Evolutionary conservation across 2,797 vertebrate species (phyloP), one percentile per base, ranked within the genome.

Genomic region (Characodon lateralis): DNA sequence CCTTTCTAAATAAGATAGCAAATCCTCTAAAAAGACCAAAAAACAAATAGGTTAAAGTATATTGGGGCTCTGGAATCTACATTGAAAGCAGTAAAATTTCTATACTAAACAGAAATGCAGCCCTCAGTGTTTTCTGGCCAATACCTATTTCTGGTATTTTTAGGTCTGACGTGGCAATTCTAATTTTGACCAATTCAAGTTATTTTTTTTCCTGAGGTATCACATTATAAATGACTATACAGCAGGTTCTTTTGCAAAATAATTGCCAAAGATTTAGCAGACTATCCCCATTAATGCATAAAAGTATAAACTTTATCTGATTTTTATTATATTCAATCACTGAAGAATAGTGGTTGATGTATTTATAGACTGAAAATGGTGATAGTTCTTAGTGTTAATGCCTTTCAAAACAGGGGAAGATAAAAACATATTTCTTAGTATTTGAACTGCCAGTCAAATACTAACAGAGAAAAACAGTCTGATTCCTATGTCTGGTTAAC

Each of bases 1-100:
- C 77, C 59, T 66, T 69, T 66, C n/a, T 22, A 65, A 79, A 48
- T 46, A 58, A 63, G 69, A 41, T 77, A 26, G 74, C 12, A 63
- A 70, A 53, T 71, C 2, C 61, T 55, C 24, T 35, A 31, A 59
- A 69, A 51, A 43, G 6, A 69, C 26, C 22, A 24, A 58, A 26
- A 2, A 16, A 18, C 53, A 55, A 55, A 55, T 22, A 22, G 0
- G 24, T 43, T 46, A 10, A 65, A 65, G 6, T 14, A 16, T 35
- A 46, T 69, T 69, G 6, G 26, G 18, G 22, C 66, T 69, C 41
- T 69, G 46, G 12, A n/a, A 22, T 20, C 24, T 46, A 14, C 41
- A n/a, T 69, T 16, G n/a, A 46, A 46, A 26, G 41, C 24, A 46
- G 24, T 1, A 0, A 5, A 13, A 6, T 69, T 69, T 69, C 43